Percentiles rank a stretch among this genome's conserved stretches.
These are phyloP conservation scores for Muscicapa striata DNA, from an alignment of 2,797 vertebrate genomes.

Conservation along the genomic window DNA sequence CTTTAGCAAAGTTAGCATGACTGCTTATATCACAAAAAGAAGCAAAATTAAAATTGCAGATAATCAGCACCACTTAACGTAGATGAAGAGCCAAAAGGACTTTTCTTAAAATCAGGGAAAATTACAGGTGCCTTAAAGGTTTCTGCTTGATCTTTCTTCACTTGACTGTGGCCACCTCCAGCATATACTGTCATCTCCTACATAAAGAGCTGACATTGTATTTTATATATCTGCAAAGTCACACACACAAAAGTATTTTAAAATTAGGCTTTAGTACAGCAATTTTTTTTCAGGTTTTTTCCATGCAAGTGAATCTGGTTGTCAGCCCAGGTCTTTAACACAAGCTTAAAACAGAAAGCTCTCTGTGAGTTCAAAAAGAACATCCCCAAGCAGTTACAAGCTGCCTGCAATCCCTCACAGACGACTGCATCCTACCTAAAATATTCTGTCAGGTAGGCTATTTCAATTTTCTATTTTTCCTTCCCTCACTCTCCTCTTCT, in stretches of 20 bases:
- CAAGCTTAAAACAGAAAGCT: not conserved
- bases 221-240: not conserved
- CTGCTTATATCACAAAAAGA: not conserved
- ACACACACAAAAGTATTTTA: not conserved
- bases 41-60: not conserved
- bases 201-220: rapidly evolving
- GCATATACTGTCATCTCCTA: not conserved
- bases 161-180: not conserved
- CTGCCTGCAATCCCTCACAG: not conserved
- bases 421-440: not conserved
- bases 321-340: not conserved
- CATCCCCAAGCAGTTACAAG: not conserved
- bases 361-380: not conserved
- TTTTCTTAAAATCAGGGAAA: not conserved
- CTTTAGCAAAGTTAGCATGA: not conserved
- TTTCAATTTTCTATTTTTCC: not conserved
- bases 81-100: not conserved
- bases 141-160: not conserved
- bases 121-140: not conserved
- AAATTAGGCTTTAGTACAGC: not conserved
- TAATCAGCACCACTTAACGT: not conserved
- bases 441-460: not conserved
- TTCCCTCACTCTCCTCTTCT: not conserved
- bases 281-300: not conserved
- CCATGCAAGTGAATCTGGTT: not conserved